Evolutionary conservation across 1,140 invertebrate species (phyloP).

Genomic region (Solenopsis fugax): DNA sequence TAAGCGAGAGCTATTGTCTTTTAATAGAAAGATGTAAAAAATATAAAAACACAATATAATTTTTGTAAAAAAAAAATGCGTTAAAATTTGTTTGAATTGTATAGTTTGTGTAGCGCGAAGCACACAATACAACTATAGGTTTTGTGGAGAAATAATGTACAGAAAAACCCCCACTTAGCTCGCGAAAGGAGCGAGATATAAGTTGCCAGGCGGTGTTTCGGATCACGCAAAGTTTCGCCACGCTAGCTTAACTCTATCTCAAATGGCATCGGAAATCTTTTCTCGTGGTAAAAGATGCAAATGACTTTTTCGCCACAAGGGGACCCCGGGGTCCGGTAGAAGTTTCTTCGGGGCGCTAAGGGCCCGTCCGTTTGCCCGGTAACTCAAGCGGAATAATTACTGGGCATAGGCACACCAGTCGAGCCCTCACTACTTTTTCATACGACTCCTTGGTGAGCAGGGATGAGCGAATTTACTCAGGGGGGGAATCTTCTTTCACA

Average conservation of each 20-base stretch:
- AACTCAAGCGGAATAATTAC: slow-evolving; percentile 71
- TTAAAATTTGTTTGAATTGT: neutral
- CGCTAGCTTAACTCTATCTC: slow-evolving; percentile 53
- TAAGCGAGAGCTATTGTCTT: neutral
- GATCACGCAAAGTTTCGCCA: slow-evolving; percentile 13
- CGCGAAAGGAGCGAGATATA: neutral
- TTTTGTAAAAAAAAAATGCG: neutral
- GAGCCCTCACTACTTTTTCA: slow-evolving; percentile 41
- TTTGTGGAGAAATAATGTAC: neutral
- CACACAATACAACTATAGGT: neutral
- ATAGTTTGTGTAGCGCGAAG: neutral
- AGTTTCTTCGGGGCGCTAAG: slow-evolving; percentile 45
- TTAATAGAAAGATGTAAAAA: neutral
- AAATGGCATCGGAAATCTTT: slow-evolving; percentile 32
- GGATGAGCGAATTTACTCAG: slow-evolving; percentile 46
- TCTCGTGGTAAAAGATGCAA: slow-evolving; percentile 56
- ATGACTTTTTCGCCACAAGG: slow-evolving; percentile 21
- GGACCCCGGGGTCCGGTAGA: slow-evolving; percentile 30
- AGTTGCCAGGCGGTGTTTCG: slow-evolving; percentile 24
- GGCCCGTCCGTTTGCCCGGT: slow-evolving; percentile 53
- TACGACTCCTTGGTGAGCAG: neutral
- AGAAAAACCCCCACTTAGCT: neutral
- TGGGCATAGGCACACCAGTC: slow-evolving; percentile 20
- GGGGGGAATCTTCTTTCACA: slow-evolving; percentile 40
- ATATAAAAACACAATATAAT: no score